Base-by-base conservation (phyloP, 2,797 vertebrate genomes). In the Oceanodroma leucorhoa region DNA sequence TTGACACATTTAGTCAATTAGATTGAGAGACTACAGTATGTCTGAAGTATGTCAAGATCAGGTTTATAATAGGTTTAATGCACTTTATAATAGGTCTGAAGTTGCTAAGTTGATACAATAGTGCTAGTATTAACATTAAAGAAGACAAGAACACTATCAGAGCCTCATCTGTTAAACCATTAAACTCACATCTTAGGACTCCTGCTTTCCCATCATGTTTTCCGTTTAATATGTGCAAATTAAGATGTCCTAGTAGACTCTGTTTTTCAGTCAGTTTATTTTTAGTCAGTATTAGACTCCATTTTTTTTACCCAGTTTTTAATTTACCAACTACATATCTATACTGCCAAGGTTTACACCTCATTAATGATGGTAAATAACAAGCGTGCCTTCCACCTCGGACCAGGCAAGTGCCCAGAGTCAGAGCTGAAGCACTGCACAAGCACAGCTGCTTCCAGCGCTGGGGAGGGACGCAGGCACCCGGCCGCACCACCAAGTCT, bases 61-160 rank as follows among this genome's bases (percentile, higher is more conserved):
- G 50, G n/a, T 71, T 91, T 50, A 41, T 75, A 94, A 87, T 36
- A 36, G 41, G 19, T 62, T 94, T 95, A 90, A 95, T 65, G 85
- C 83, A 86, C 36, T 89, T 73, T n/a, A 53, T 75, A 60, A 86
- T 51, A 46, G 50, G 50, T 14, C 62, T 94, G 58, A 62, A 89
- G 77, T n/a, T 72, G 60, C 58, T 58, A 38, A 50, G 64, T 55
- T 80, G 55, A 46, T 83, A 65, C 46, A 53, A 55, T 8, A 93
- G 29, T 48, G 48, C 58, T 58, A 29, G 5, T 29, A 77, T 50
- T 87, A 92, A 75, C 43, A 81, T 36, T 55, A 86, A 86, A 83
- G 32, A 65, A 10, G 40, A 54, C n/a, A 88, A 71, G 54, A 91
- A 77, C 23, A n/a, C 19, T 24, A 62, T 38, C 62, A 84, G 51